Evolutionary conservation across 2,888 invertebrate species (phyloP).

Genomic region (Argyra leucocephala): DNA sequence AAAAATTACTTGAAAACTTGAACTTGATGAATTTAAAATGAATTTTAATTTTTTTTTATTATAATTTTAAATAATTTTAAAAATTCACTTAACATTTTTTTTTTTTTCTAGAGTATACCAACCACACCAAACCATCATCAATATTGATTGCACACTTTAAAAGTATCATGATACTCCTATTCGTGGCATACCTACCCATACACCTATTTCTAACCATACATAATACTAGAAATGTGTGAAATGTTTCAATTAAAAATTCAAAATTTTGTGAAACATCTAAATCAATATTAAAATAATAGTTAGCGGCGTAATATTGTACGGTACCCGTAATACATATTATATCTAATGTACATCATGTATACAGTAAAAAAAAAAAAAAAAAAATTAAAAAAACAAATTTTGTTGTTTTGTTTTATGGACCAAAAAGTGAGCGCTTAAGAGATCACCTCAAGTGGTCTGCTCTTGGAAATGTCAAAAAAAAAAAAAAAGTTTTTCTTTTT

Average conservation of each 20-base stretch:
- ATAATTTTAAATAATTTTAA: too few species aligned
- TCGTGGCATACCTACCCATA: background rate
- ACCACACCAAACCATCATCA: too few species aligned
- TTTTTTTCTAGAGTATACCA: too few species aligned
- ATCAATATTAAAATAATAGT: constrained; percentile 3
- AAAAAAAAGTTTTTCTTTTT: background rate
- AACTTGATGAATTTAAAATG: too few species aligned
- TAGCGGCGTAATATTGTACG: background rate
- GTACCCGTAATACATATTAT: background rate
- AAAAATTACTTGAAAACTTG: too few species aligned
- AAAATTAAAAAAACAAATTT: background rate
- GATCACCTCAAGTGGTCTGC: background rate
- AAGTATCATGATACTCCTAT: too few species aligned
- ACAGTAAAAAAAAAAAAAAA: background rate
- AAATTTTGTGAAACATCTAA: background rate
- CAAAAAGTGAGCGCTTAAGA: constrained; percentile 1
- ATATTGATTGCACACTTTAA: too few species aligned
- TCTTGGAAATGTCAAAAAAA: background rate
- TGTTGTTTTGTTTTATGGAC: background rate
- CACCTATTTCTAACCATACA: too few species aligned
- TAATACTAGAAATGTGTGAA: constrained; percentile 2
- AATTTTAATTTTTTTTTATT: too few species aligned
- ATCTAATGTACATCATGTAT: background rate
- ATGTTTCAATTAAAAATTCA: constrained; percentile 6
- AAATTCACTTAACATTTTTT: too few species aligned